Base-by-base conservation (phyloP, 2,797 vertebrate species). In the Aphelocoma californica region DNA sequence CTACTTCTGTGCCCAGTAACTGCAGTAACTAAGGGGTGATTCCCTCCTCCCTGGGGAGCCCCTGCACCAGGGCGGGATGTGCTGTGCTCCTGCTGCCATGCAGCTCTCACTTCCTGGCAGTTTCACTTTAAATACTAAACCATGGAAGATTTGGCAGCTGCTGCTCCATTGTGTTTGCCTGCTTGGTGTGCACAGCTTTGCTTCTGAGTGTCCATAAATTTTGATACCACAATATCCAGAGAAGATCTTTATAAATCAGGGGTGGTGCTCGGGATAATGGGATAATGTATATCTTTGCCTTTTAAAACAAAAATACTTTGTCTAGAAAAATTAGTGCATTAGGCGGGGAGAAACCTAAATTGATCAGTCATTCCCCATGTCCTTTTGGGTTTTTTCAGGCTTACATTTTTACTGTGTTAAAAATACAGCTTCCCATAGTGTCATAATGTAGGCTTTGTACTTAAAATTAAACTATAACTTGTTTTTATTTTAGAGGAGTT, bases 91-190 rank as follows among this genome's bases (percentile, higher is more conserved):
- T 29, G 82, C 82, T 84, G 45, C 45, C 12, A 6, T 62, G 82
- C 70, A 14, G 50, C 78, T 82, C 92, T 64, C 29, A 1, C 54
- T 83, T 65, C 75, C 64, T 12, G 57, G 36, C 57, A 81, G 24
- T 47, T 92, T 65, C 56, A 28, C 81, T 67, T 88, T 12, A 66
- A 87, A 42, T 77, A 14, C 58, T 32, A 32, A 71, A 25, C 64
- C 66, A 11, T 12, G 13, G 56, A 47, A 54, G 61, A 25, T 83
- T n/a, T 93, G 91, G 77, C 93, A 93, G 87, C 78, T 65, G 77
- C 77, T 83, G 79, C 82, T 26, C 2, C 14, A 66, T 36, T 26
- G 66, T 26, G 31, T 71, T 72, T 60, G 64, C 60, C 80, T 93
- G 69, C 51, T 78, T 67, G 66, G 26, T 21, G 4, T 42, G 60